A percentile compares a stretch with the other conserved stretches of the same genome.
These are phyloP conservation scores for Rhopalosiphum padi DNA, from an alignment of 1,140 invertebrate genomes.

Conservation along the genomic window DNA sequence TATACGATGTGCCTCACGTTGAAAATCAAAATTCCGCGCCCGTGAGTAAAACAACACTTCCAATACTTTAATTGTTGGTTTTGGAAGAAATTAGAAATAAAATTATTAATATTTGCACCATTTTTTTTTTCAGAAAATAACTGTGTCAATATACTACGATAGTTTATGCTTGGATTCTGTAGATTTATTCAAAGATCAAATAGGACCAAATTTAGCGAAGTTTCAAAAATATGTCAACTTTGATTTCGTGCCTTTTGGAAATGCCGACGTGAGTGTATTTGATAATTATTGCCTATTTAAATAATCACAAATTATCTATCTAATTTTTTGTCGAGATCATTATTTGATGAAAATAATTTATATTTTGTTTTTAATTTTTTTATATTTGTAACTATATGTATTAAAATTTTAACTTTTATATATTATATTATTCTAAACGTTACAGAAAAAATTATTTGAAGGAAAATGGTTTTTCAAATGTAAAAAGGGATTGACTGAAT, in stretches of 20 bases:
- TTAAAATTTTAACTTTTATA: not conserved
- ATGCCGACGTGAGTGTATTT: not conserved
- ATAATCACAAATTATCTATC: not conserved
- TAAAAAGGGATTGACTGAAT: slow-evolving; percentile 22
- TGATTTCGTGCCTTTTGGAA: slow-evolving; percentile 45
- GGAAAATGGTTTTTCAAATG: slow-evolving; percentile 50
- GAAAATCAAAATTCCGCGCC: slow-evolving; percentile 44
- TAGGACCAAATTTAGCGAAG: not conserved
- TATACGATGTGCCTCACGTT: not conserved
- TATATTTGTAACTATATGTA: not conserved
- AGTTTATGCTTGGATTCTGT: not conserved
- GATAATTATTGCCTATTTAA: too few relatives aligned
- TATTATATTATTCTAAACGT: not conserved
- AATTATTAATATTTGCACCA: not conserved
- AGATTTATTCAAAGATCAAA: slow-evolving; percentile 25
- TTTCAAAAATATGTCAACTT: slow-evolving; percentile 47
- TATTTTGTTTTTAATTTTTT: not conserved
- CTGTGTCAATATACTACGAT: slow-evolving; percentile 10
- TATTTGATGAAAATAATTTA: not conserved
- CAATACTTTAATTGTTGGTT: not conserved
- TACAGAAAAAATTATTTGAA: slow-evolving; percentile 15
- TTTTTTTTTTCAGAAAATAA: slow-evolving; percentile 31
- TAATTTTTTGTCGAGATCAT: too few relatives aligned
- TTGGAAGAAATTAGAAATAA: not conserved
- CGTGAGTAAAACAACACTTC: slow-evolving; percentile 1